Conservation (phyloP, 2,113 vertebrate species). For the Todiramphus saurophagus region DNA sequence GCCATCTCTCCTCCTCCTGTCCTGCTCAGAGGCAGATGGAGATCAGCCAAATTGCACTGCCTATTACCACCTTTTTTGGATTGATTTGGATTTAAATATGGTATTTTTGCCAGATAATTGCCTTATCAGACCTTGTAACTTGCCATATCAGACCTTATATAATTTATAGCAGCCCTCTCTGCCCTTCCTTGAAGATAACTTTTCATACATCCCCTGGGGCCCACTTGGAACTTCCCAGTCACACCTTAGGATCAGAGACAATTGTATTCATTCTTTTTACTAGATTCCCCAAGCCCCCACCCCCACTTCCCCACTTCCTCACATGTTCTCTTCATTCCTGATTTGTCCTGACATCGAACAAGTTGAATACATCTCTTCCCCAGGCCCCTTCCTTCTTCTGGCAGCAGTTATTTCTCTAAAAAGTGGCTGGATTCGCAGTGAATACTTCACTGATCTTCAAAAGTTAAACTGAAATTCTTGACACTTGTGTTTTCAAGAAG, state of each 20-base stretch:
- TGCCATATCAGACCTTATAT: neutral
- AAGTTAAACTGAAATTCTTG: neutral
- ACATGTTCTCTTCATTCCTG: neutral
- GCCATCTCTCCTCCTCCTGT: neutral
- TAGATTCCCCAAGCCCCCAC: no score
- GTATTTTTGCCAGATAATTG: neutral
- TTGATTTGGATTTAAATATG: neutral
- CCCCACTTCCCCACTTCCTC: neutral
- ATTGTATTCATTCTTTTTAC: neutral
- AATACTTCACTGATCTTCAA: neutral
- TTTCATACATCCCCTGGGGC: neutral
- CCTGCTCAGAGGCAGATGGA: neutral
- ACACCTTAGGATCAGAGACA: neutral
- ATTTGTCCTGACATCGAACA: neutral
- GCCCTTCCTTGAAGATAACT: neutral
- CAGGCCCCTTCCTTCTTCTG: neutral
- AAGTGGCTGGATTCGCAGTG: neutral
- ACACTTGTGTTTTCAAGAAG: neutral
- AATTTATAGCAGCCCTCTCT: neutral
- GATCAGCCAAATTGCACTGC: neutral
- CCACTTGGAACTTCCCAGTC: neutral
- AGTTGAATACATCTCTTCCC: neutral
- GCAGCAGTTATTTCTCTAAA: neutral
- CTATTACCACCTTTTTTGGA: neutral
- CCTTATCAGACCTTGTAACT: neutral